Conservation (phyloP, 2,113 vertebrate genomes). For the Scophthalmus maximus region DNA sequence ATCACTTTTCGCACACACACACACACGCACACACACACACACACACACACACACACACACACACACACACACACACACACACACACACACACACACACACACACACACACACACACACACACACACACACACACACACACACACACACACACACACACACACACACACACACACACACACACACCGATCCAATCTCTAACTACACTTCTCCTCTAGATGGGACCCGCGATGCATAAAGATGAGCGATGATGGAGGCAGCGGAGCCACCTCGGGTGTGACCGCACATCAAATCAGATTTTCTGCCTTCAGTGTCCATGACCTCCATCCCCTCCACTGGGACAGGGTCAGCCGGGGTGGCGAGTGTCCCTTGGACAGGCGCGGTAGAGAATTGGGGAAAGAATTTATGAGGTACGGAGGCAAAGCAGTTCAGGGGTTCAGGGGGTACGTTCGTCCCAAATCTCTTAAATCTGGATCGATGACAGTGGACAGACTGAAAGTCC, state of each 20-base stretch:
- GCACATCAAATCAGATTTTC: constrained; percentile 68
- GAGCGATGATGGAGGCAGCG: constrained; percentile 64
- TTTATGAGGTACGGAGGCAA: constrained; percentile 51
- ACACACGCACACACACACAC: neutral
- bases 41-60: constrained; percentile 43
- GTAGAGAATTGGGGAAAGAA: constrained; percentile 29
- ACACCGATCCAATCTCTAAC: constrained; percentile 56
- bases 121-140: too few relatives aligned
- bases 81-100: too few relatives aligned
- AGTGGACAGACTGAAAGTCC: constrained; percentile 17
- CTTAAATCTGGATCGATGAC: constrained; percentile 36
- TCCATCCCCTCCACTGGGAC: constrained; percentile 28
- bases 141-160: too few relatives aligned
- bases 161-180: constrained; percentile 27
- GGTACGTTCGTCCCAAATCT: constrained; percentile 45
- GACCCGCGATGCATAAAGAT: constrained; percentile 68
- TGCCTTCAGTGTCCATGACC: constrained; percentile 63
- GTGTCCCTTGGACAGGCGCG: constrained; percentile 14
- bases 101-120: too few relatives aligned
- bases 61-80: too few relatives aligned
- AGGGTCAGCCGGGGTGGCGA: constrained; percentile 7
- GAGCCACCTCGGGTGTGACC: constrained; percentile 47
- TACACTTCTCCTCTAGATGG: constrained; percentile 44
- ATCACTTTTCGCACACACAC: neutral
- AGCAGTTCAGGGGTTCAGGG: constrained; percentile 37